These are phyloP conservation scores for Leptinotarsa texana DNA, from an alignment of 1,140 invertebrate species.

Conservation along the genomic window DNA sequence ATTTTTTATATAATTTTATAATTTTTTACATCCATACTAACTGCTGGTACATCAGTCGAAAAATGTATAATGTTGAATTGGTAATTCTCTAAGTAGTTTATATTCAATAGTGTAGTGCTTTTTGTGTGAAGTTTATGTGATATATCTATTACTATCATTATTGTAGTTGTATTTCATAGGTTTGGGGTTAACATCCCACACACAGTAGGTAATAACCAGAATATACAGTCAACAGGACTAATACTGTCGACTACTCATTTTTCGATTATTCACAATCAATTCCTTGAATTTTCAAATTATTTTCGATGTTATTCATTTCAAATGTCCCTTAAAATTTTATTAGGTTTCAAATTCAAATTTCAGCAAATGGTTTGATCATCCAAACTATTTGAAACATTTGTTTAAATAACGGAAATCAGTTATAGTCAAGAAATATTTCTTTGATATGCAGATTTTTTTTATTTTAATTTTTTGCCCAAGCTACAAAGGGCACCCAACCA, in stretches of 20 bases:
- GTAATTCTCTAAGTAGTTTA: conserved; percentile 48
- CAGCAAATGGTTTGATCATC: too few relatives aligned
- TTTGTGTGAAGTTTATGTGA: conserved; percentile 59
- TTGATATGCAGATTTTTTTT: too few relatives aligned
- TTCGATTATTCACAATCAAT: too few relatives aligned
- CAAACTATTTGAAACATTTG: too few relatives aligned
- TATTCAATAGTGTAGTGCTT: conserved; percentile 56
- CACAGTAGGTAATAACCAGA: conserved; percentile 23
- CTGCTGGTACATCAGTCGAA: conserved; percentile 30
- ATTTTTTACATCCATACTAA: conserved; percentile 44
- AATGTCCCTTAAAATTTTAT: too few relatives aligned
- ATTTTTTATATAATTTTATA: conserved; percentile 54
- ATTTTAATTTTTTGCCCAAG: too few relatives aligned
- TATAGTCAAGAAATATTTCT: too few relatives aligned
- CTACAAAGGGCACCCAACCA: too few relatives aligned
- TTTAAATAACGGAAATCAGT: too few relatives aligned
- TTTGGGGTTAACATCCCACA: conserved; percentile 13
- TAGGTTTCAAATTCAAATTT: too few relatives aligned
- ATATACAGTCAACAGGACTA: conserved; percentile 7
- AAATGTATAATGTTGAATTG: conserved; percentile 35
- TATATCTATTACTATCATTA: conserved; percentile 55
- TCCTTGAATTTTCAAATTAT: too few relatives aligned
- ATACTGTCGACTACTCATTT: background rate
- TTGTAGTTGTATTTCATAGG: conserved; percentile 39
- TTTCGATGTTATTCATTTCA: too few relatives aligned